phyloP scores from a whole-genome alignment of 2,797 vertebrate species.

The Myotis vivesi region DNA sequence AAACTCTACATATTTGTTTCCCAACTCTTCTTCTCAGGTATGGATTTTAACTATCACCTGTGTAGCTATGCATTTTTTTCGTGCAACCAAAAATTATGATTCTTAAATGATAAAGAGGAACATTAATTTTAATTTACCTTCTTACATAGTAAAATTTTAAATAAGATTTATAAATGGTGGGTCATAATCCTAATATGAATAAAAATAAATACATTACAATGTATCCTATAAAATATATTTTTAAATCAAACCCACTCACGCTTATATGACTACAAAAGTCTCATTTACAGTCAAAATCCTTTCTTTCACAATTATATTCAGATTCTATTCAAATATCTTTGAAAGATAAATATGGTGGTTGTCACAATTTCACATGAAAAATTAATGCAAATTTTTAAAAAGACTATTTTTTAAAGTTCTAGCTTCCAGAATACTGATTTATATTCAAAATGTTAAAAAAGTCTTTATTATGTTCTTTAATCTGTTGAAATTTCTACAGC shows the following conservation, averaged over 20 bases:
- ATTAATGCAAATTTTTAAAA: too few species aligned
- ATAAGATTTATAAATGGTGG: not conserved
- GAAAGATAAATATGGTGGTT: not conserved
- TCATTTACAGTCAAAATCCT: not conserved
- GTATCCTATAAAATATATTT: not conserved
- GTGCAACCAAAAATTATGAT: not conserved
- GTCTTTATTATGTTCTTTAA: too few species aligned
- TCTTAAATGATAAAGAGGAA: not conserved
- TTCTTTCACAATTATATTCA: not conserved
- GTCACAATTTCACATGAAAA: not conserved
- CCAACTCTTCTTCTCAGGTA: not conserved
- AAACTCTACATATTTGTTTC: not conserved
- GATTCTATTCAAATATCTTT: not conserved
- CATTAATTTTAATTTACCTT: not conserved
- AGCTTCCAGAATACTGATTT: too few species aligned
- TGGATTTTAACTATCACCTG: not conserved
- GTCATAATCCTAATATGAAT: not conserved
- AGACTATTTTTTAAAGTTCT: too few species aligned
- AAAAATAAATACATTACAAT: not conserved
- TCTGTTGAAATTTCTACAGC: too few species aligned
- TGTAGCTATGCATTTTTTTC: not conserved
- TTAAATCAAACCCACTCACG: not conserved
- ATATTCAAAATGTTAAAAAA: too few species aligned
- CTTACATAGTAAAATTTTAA: not conserved
- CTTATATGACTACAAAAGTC: not conserved